phyloP scores from a whole-genome alignment of 2,888 invertebrate species.

The Ichneumon xanthorius region DNA sequence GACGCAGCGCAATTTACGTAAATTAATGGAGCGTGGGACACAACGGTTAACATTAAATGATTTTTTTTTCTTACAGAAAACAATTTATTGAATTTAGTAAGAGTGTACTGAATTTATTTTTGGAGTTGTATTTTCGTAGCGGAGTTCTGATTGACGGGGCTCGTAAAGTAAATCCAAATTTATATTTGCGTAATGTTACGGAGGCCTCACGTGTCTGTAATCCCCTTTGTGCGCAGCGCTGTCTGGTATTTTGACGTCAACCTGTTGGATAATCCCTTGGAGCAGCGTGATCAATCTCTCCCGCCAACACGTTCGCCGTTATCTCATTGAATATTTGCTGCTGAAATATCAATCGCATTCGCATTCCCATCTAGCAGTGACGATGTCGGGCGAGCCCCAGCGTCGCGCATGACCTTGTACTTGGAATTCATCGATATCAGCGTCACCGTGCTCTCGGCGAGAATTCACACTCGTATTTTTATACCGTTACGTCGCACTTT shows the following conservation, averaged over 20 bases:
- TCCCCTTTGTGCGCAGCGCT: neutral
- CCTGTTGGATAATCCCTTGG: constrained; percentile 18
- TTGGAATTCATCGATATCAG: constrained; percentile 48
- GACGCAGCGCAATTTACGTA: neutral
- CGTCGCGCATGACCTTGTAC: constrained; percentile 24
- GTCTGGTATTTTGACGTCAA: constrained; percentile 21
- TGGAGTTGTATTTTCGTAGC: neutral
- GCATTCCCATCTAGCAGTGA: constrained; percentile 13
- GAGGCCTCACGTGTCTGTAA: neutral
- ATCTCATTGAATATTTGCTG: constrained; percentile 1
- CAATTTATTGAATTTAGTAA: too few species aligned
- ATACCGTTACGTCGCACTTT: constrained; percentile 23
- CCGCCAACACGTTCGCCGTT: neutral
- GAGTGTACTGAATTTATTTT: neutral
- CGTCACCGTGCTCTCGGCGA: constrained; percentile 13
- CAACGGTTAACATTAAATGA: too few species aligned
- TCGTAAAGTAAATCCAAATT: constrained; percentile 8
- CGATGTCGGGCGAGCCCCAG: neutral
- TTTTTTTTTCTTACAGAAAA: too few species aligned
- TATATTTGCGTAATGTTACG: constrained; percentile 11
- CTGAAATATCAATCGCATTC: constrained; percentile 13
- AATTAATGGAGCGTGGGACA: neutral
- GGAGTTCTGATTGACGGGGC: neutral
- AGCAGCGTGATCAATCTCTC: neutral
- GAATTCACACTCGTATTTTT: constrained; percentile 32